Evolutionary conservation across 2,113 vertebrate species (phyloP).

Genomic region (Uropsilus gracilis): DNA sequence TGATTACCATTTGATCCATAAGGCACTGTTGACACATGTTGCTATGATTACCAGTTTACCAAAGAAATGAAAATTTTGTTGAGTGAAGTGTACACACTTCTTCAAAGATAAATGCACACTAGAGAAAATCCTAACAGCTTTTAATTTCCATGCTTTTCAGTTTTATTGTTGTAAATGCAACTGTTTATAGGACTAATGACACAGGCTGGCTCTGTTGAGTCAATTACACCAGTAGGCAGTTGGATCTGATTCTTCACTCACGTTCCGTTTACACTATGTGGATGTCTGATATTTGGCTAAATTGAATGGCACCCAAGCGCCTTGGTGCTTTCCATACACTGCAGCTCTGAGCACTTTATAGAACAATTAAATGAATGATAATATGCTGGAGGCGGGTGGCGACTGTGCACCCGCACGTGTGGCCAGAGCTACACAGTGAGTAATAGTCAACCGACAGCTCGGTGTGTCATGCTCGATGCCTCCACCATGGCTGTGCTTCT

Average conservation of each 20-base stretch:
- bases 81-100: slow-evolving; percentile 78
- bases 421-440: slow-evolving; percentile 77
- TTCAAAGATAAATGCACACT: slow-evolving; percentile 86
- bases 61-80: slow-evolving; percentile 83
- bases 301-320: slow-evolving; percentile 85
- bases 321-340: slow-evolving; percentile 82
- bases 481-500: slow-evolving; percentile 75
- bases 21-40: slow-evolving; percentile 82
- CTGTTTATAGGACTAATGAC: slow-evolving; percentile 88
- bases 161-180: slow-evolving; percentile 90
- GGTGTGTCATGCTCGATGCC: slow-evolving; percentile 68
- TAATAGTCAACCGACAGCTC: slow-evolving; percentile 79
- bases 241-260: slow-evolving; percentile 86
- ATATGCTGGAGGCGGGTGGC: slow-evolving; percentile 74
- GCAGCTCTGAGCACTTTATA: slow-evolving; percentile 82
- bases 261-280: slow-evolving; percentile 82
- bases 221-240: slow-evolving; percentile 87
- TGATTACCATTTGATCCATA: slow-evolving; percentile 81
- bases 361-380: slow-evolving; percentile 84
- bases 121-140: slow-evolving; percentile 89
- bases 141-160: slow-evolving; percentile 90
- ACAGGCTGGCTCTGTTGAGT: slow-evolving; percentile 85
- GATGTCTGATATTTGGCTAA: slow-evolving; percentile 87
- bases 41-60: slow-evolving; percentile 82
- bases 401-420: slow-evolving; percentile 69